Evolutionary conservation across 1,140 invertebrate genomes (phyloP), one percentile per base, ranked within the genome.

Genomic region (Bursaphelenchus mucronatus): DNA sequence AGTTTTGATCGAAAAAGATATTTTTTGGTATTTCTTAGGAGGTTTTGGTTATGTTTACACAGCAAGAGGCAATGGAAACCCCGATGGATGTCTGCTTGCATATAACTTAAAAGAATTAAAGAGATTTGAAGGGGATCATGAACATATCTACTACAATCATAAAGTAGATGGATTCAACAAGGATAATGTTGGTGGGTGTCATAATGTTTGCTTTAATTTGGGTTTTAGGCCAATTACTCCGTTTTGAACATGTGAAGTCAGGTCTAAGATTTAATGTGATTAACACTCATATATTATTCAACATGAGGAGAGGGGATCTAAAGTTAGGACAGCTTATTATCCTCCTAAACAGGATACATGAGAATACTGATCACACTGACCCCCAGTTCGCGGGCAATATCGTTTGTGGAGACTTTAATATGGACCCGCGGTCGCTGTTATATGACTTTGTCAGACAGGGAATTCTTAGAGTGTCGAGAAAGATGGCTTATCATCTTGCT

Each of bases 221-320:
- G 13, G 1, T 44, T 59, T 44, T 39, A 59, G 57, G 21, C 9
- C 57, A 59, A 43, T 11, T 59, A 3, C 11, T 59, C 21, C 11
- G 13, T 3, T 50, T 59, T 39, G 11, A 43, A n/a, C 40, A 59
- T 13, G 2, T 30, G 44, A n/a, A 17, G 9, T 44, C 57, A n/a
- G 41, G 30, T 50, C 17, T 39, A 6, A 50, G 41, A 6, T 59
- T 59, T 9, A 44, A 11, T n/a, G 13, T 59, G 11, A 43, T 44
- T 3, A 59, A 59, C 57, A 59, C 57, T 45, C 57, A 59, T 9
- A 59, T 59, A n/a, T 17, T 59, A 17, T 59, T 59, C 41, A 39
- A 59, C 40, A 59, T 59, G 57, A 41, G 11, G 40, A 45, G 57
- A 41, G 57, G 57, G 3, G 41, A 59, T 43, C 13, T 13, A 9